Conservation (phyloP, 2,797 vertebrate species). For the Rallus crepitans region DNA sequence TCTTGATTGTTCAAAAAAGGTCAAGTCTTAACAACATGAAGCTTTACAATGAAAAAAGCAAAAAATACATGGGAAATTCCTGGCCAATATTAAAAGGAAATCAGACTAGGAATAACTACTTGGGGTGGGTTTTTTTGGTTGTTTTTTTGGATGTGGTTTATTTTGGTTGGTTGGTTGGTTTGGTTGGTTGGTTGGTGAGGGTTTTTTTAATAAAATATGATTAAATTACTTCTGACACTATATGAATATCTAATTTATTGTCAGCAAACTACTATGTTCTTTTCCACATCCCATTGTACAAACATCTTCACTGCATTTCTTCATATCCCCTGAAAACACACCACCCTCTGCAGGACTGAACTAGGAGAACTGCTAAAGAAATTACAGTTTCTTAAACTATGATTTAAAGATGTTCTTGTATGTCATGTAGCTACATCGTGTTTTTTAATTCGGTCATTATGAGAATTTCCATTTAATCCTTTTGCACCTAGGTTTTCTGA, state of each 20-base stretch:
- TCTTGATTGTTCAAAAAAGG: neutral
- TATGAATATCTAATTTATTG: neutral
- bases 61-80: no score
- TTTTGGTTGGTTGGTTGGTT: no score
- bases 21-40: neutral
- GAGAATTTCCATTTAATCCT: neutral
- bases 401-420: neutral
- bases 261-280: neutral
- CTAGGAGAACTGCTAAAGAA: neutral
- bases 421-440: rapidly evolving
- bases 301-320: neutral
- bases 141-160: no score
- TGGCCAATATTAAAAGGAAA: neutral
- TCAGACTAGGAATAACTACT: neutral
- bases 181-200: no score
- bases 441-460: neutral
- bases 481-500: neutral
- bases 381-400: neutral
- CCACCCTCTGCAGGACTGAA: neutral
- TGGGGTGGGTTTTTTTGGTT: neutral
- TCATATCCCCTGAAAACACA: neutral
- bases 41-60: neutral
- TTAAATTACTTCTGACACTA: neutral
- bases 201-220: neutral
- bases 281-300: neutral